phyloP scores from a whole-genome alignment of 2,888 invertebrate species.

The Pollenia labialis region DNA sequence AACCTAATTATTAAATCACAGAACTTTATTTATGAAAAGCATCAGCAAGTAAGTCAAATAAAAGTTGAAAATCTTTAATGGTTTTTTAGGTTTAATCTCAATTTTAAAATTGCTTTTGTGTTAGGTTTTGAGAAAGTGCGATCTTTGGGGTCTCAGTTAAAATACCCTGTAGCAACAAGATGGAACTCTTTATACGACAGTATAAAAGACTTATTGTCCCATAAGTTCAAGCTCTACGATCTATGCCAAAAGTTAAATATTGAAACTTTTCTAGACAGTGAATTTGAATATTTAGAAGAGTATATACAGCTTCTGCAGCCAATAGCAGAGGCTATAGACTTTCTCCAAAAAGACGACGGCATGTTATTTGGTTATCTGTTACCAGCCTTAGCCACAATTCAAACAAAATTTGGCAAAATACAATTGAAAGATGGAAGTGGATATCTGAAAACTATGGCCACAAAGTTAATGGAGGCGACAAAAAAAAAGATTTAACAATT shows the following conservation, averaged over 20 bases:
- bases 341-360: slow-evolving; percentile 55
- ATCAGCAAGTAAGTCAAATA: no score
- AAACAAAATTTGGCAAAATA: slow-evolving; percentile 48
- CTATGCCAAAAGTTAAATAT: slow-evolving; percentile 55
- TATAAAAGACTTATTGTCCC: slow-evolving; percentile 19
- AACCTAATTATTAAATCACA: no score
- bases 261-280: slow-evolving; percentile 50
- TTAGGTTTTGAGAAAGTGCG: no score
- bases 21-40: no score
- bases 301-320: slow-evolving; percentile 51
- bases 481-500: slow-evolving; percentile 41
- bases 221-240: background rate
- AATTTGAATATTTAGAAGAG: slow-evolving; percentile 53
- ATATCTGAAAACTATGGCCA: slow-evolving; percentile 33
- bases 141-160: slow-evolving; percentile 15
- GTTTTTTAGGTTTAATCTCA: no score
- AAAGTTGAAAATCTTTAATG: no score
- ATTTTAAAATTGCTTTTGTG: no score
- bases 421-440: slow-evolving; percentile 34
- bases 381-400: slow-evolving; percentile 46
- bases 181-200: slow-evolving; percentile 20
- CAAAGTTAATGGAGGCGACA: slow-evolving; percentile 34
- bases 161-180: slow-evolving; percentile 32
- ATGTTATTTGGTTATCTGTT: slow-evolving; percentile 59
- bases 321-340: slow-evolving; percentile 54